Percentiles rank a stretch among this genome's conserved stretches.
phyloP scores from a whole-genome alignment of 2,797 vertebrate genomes.

The Mastacembelus armatus region DNA sequence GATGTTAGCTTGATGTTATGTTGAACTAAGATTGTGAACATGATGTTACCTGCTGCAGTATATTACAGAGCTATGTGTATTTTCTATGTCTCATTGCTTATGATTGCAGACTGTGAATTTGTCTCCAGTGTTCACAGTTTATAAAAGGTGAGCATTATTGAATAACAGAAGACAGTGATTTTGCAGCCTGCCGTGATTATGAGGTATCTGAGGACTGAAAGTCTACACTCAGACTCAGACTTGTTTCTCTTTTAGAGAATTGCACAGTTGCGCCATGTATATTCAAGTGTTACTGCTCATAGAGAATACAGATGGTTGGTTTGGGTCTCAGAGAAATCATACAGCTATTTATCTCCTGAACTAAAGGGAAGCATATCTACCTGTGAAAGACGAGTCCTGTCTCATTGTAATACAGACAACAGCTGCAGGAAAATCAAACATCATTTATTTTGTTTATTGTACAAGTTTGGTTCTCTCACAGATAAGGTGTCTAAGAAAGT shows the following conservation, averaged over 20 bases:
- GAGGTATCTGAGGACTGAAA: not conserved
- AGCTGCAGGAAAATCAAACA: conserved; percentile 4
- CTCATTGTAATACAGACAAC: not conserved
- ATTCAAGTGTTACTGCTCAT: not conserved
- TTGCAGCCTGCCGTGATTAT: not conserved
- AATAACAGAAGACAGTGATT: too few species aligned
- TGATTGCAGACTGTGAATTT: not conserved
- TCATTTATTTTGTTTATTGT: conserved; percentile 3
- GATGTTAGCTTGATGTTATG: too few species aligned
- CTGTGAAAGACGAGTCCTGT: not conserved
- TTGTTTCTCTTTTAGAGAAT: not conserved
- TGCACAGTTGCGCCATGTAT: not conserved
- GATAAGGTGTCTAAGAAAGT: not conserved
- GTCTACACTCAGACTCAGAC: not conserved
- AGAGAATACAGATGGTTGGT: not conserved
- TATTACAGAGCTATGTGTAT: not conserved
- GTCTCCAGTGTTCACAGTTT: not conserved
- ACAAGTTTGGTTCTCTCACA: not conserved
- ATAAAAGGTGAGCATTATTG: not conserved
- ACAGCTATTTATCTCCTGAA: not conserved
- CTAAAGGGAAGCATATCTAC: not conserved
- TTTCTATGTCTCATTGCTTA: not conserved
- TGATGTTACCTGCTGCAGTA: not conserved
- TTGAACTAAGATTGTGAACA: too few species aligned
- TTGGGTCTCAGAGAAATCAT: not conserved